Conservation (phyloP, 2,113 vertebrate species). For the Onychostruthus taczanowskii region DNA sequence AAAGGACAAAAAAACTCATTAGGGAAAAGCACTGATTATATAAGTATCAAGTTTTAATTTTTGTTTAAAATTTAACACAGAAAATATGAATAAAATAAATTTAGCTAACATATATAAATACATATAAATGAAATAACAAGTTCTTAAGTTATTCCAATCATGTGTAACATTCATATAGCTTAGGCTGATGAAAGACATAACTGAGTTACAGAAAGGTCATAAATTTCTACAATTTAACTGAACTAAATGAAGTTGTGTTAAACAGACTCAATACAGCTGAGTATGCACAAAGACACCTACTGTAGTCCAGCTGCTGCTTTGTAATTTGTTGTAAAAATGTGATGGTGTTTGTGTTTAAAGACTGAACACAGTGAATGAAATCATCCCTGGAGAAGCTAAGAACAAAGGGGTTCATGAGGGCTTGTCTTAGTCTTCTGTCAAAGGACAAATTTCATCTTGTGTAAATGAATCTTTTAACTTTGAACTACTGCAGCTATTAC, state of each 20-base stretch:
- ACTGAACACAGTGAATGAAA: not conserved
- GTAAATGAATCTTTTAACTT: slow-evolving; percentile 6
- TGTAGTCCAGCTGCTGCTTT: not conserved
- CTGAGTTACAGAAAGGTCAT: not conserved
- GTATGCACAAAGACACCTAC: not conserved
- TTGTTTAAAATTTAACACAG: not conserved
- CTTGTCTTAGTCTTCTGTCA: not conserved
- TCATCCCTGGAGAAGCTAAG: slow-evolving; percentile 6
- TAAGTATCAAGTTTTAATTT: not conserved
- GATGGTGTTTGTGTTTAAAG: not conserved
- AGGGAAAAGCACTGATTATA: not conserved
- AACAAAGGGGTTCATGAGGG: not conserved
- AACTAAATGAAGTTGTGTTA: not conserved
- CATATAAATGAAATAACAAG: not conserved
- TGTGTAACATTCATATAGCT: not conserved
- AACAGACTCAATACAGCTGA: not conserved
- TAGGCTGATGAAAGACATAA: not conserved
- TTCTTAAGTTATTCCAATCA: not conserved
- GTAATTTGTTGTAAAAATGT: not conserved
- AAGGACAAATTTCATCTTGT: not conserved
- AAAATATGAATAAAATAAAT: not conserved
- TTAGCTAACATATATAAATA: not conserved
- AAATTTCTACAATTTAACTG: not conserved
- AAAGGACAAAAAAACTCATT: not conserved
- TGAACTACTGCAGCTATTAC: slow-evolving; percentile 13